These are phyloP conservation scores for Dusona sp. DNA, from an alignment of 2,888 invertebrate genomes.

Conservation along the genomic window DNA sequence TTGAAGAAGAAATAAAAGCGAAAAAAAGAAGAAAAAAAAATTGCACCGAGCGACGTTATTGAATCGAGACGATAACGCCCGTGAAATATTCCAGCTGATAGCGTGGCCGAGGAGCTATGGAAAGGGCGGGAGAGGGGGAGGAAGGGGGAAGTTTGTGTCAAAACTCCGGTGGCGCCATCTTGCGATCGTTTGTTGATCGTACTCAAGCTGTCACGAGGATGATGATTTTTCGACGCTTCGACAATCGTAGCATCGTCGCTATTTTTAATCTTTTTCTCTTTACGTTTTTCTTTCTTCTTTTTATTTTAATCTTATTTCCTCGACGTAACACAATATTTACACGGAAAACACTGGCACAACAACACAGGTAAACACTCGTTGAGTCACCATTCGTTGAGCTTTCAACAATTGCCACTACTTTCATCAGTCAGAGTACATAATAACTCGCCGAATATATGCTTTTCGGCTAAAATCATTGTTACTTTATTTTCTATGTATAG, in stretches of 20 bases:
- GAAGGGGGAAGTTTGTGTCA: constrained; percentile 77
- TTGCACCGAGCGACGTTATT: constrained; percentile 53
- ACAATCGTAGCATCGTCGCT: constrained; percentile 63
- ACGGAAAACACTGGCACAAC: constrained; percentile 23
- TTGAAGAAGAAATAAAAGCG: constrained; percentile 14
- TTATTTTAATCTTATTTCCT: constrained; percentile 5
- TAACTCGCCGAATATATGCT: constrained; percentile 1
- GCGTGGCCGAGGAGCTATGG: constrained; percentile 37
- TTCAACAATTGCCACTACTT: constrained; percentile 6
- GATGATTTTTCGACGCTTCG: constrained; percentile 71
- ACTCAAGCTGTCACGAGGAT: constrained; percentile 81
- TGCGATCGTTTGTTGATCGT: constrained; percentile 69
- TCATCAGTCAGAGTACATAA: constrained; percentile 23
- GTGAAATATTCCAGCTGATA: constrained; percentile 80
- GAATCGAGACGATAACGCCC: constrained; percentile 64
- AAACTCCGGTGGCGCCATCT: constrained; percentile 83
- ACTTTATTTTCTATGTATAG: constrained; percentile 36
- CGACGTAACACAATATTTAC: not conserved
- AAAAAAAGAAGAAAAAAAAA: constrained; percentile 53
- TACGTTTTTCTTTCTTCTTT: constrained; percentile 17
- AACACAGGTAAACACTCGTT: constrained; percentile 7
- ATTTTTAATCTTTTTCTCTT: not conserved
- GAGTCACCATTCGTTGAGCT: constrained; percentile 5
- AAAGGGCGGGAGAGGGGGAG: not conserved
- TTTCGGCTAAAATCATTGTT: constrained; percentile 1